These are phyloP conservation scores for Squalus acanthias DNA, from an alignment of 2,797 vertebrate genomes.

Conservation along the genomic window DNA sequence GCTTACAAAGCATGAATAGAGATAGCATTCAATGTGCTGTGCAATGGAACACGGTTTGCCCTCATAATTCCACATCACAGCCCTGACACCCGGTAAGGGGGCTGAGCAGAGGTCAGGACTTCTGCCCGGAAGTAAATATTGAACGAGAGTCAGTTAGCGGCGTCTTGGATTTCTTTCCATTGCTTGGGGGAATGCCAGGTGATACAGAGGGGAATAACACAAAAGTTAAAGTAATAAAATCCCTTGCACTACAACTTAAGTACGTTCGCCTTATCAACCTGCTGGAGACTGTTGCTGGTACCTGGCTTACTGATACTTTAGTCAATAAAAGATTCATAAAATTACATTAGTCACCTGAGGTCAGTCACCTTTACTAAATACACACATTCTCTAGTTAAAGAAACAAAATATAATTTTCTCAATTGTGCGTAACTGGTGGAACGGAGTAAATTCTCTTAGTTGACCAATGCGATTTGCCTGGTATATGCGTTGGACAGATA, in stretches of 20 bases:
- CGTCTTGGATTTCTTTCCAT: not conserved
- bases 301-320: not conserved
- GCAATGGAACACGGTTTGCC: no score
- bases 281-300: not conserved
- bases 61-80: no score
- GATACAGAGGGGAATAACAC: not conserved
- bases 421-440: not conserved
- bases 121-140: not conserved
- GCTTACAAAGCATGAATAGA: no score
- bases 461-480: not conserved
- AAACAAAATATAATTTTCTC: not conserved
- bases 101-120: not conserved
- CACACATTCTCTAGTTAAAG: not conserved
- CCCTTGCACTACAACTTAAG: not conserved
- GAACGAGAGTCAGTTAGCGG: not conserved
- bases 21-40: no score
- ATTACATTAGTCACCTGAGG: not conserved
- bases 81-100: not conserved
- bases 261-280: not conserved
- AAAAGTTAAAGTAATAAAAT: not conserved
- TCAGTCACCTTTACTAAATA: not conserved
- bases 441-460: not conserved
- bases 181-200: not conserved
- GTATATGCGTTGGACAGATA: not conserved
- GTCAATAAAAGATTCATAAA: not conserved